These are phyloP conservation scores for Salticus scenicus DNA, from an alignment of 2,888 invertebrate species.

Conservation along the genomic window DNA sequence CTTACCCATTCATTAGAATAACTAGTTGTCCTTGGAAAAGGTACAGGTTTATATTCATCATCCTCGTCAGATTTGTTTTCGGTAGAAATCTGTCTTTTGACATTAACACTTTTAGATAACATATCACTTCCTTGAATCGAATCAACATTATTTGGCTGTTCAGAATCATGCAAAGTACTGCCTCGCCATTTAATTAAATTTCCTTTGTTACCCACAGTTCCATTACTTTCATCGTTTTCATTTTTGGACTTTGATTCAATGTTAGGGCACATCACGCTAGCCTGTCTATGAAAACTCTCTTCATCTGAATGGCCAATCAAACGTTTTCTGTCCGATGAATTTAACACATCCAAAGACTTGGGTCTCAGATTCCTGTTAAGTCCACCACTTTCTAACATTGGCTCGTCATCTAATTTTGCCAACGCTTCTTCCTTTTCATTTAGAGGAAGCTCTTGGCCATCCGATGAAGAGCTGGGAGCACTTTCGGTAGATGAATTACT, in stretches of 20 bases:
- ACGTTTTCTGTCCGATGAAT: constrained; percentile 59
- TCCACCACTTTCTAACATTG: constrained; percentile 35
- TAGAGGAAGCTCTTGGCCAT: constrained; percentile 34
- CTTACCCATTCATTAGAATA: constrained; percentile 47
- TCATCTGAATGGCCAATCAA: constrained; percentile 31
- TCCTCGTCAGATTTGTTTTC: constrained; percentile 73
- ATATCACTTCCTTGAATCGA: constrained; percentile 1
- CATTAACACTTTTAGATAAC: neutral
- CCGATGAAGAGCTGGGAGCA: constrained; percentile 19
- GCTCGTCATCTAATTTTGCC: neutral
- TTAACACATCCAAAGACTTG: constrained; percentile 54
- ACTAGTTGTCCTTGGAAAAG: constrained; percentile 50
- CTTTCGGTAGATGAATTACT: constrained; percentile 48
- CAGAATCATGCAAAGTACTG: constrained; percentile 80
- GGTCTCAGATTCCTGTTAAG: constrained; percentile 54
- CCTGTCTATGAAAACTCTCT: constrained; percentile 58
- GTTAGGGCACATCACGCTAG: constrained; percentile 61
- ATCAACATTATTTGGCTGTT: constrained; percentile 24
- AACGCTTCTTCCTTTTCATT: neutral
- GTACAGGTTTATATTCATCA: constrained; percentile 75
- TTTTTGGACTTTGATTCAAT: constrained; percentile 32
- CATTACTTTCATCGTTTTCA: constrained; percentile 7
- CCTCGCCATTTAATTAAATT: constrained; percentile 85
- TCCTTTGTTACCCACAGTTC: constrained; percentile 23
- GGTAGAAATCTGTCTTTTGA: neutral